Evolutionary conservation across 2,113 vertebrate genomes (phyloP).

Genomic region (Carassius gibelio): DNA sequence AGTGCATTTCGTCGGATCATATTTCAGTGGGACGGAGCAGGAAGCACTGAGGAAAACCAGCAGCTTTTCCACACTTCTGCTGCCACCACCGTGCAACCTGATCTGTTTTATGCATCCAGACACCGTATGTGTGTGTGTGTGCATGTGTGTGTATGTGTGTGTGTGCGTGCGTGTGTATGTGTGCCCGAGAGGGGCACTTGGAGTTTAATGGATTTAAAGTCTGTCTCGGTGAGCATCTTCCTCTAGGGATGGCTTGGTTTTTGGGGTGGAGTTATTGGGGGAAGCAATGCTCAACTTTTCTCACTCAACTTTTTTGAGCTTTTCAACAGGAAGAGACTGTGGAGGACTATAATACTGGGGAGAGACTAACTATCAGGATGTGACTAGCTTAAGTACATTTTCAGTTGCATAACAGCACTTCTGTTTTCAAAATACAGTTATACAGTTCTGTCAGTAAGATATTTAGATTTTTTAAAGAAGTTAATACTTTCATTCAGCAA

Average conservation of each 20-base stretch:
- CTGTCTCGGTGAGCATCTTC: conserved; percentile 62
- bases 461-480: too few species aligned
- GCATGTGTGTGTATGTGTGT: conserved; percentile 43
- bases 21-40: conserved; percentile 38
- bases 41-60: conserved; percentile 29
- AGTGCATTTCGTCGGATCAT: neutral
- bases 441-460: too few species aligned
- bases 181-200: conserved; percentile 46
- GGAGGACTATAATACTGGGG: neutral
- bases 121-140: conserved; percentile 43
- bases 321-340: conserved; percentile 47
- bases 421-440: neutral
- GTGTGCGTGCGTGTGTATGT: conserved; percentile 44
- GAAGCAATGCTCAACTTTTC: conserved; percentile 44
- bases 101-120: conserved; percentile 54
- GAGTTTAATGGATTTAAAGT: conserved; percentile 72
- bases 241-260: conserved; percentile 61
- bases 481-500: too few species aligned
- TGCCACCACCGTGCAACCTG: conserved; percentile 56
- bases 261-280: conserved; percentile 40
- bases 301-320: conserved; percentile 52
- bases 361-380: neutral
- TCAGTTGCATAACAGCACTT: neutral
- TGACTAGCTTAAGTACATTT: neutral
- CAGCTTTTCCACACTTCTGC: conserved; percentile 30